Conservation (phyloP, 2,113 vertebrate genomes). For the Phylloscopus trochiloides region DNA sequence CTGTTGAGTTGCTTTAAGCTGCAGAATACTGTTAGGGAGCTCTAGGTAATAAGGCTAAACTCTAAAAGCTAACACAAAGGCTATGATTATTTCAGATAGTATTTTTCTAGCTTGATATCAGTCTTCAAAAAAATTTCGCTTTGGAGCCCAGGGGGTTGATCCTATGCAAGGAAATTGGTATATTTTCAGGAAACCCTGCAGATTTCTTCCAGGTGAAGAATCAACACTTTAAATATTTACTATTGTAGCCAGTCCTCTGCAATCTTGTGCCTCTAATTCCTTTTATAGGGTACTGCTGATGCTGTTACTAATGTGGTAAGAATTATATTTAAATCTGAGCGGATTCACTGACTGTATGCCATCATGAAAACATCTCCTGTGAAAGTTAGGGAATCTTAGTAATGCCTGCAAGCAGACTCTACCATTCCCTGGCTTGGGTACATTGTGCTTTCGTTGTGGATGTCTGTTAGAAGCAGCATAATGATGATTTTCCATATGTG, state of each 20-base stretch:
- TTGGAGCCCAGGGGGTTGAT: background rate
- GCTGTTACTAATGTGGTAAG: background rate
- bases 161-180: background rate
- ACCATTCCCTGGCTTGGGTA: background rate
- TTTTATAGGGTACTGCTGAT: background rate
- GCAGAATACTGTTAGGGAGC: background rate
- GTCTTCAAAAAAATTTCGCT: background rate
- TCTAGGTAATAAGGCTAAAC: background rate
- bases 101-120: background rate
- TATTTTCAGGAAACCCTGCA: background rate
- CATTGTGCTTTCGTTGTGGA: background rate
- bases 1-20: background rate
- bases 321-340: background rate
- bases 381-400: background rate
- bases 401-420: background rate
- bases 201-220: constrained; percentile 19
- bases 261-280: background rate
- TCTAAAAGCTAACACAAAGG: background rate
- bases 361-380: background rate
- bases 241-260: background rate
- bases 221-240: background rate
- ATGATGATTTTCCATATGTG: background rate
- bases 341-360: background rate
- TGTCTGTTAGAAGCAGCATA: background rate
- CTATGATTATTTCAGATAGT: background rate